Percentiles rank a stretch among this genome's conserved stretches.
Conservation (phyloP, 2,797 vertebrate species). For the Pygocentrus nattereri region DNA sequence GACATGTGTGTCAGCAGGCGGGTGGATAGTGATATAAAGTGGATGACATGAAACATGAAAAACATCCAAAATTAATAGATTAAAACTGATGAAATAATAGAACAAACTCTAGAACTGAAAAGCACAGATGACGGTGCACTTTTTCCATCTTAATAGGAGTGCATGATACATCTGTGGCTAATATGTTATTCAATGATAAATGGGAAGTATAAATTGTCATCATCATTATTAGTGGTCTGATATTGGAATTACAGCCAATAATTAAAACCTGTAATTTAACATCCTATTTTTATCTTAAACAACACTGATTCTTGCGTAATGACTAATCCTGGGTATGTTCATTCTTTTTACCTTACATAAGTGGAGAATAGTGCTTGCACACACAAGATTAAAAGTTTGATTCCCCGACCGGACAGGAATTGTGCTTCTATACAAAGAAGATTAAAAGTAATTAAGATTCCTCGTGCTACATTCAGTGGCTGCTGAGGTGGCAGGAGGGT, state of each 20-base stretch:
- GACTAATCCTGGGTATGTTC: background rate
- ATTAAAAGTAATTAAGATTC: background rate
- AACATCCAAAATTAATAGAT: background rate
- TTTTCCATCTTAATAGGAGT: too few species aligned
- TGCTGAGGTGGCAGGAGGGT: too few species aligned
- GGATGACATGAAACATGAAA: background rate
- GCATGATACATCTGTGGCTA: background rate
- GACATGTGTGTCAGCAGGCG: background rate
- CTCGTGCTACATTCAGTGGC: background rate
- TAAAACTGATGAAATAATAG: background rate
- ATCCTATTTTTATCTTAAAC: background rate
- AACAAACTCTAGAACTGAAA: background rate
- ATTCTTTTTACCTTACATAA: background rate
- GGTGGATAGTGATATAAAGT: background rate
- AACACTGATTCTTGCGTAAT: too few species aligned
- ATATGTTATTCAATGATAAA: background rate
- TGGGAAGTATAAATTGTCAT: background rate
- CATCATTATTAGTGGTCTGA: background rate
- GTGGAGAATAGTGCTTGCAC: too few species aligned
- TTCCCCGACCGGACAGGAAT: background rate
- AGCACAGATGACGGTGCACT: background rate
- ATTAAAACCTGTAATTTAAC: background rate
- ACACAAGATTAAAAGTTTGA: background rate
- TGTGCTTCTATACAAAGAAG: background rate
- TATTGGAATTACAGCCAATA: background rate